phyloP scores from a whole-genome alignment of 2,113 vertebrate genomes.

The Panurus biarmicus region DNA sequence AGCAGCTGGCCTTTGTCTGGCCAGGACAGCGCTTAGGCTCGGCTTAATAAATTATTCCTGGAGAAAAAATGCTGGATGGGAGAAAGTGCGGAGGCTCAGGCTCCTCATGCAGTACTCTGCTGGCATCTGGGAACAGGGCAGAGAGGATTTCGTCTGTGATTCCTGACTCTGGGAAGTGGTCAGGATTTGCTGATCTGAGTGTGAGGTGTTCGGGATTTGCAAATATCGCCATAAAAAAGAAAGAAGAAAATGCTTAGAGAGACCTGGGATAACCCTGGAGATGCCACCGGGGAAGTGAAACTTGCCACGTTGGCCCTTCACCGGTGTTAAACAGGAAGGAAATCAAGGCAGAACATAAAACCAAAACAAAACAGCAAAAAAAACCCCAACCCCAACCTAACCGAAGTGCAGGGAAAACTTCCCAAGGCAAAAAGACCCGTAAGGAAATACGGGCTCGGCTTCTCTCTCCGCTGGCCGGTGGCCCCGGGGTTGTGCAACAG shows the following conservation, averaged over 20 bases:
- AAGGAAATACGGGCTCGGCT: not conserved
- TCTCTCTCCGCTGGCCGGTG: not conserved
- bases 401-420: not conserved
- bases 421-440: not conserved
- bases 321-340: not conserved
- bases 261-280: not conserved
- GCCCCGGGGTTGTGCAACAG: constrained; percentile 16
- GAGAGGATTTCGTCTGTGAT: not conserved
- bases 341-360: not conserved
- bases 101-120: not conserved
- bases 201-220: not conserved
- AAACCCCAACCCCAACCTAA: not conserved
- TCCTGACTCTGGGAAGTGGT: not conserved
- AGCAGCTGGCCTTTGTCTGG: not conserved
- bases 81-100: not conserved
- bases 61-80: not conserved
- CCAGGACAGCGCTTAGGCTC: not conserved
- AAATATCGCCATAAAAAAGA: not conserved
- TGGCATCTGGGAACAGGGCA: not conserved
- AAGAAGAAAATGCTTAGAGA: not conserved
- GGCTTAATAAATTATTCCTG: not conserved
- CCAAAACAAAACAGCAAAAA: too few relatives aligned
- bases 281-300: not conserved
- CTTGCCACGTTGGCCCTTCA: not conserved
- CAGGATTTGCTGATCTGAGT: not conserved